phyloP scores from a whole-genome alignment of 64 coral and sea anemone species.

The Montipora efflorescens region DNA sequence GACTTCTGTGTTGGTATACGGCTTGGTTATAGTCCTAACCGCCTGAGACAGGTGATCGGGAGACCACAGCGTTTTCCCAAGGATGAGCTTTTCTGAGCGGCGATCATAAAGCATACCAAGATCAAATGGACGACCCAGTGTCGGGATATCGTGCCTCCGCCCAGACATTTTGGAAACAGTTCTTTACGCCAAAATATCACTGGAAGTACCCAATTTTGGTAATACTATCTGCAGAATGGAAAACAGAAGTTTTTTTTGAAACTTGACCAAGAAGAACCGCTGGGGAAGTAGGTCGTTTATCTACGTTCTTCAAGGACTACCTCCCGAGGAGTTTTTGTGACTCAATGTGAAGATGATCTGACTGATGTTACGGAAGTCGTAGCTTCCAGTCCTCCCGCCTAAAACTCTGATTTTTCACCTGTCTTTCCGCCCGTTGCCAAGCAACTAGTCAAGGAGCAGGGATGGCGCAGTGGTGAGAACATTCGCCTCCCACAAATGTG shows the following conservation, averaged over 20 bases:
- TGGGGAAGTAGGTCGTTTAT: too few species aligned
- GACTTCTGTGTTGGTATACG: constrained; percentile 31
- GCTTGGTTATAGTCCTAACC: background rate
- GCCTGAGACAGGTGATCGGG: constrained; percentile 18
- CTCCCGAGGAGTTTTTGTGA: too few species aligned
- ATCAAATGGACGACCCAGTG: constrained; percentile 63
- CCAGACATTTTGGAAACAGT: background rate
- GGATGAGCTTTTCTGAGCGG: constrained; percentile 45
- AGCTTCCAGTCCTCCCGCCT: too few species aligned
- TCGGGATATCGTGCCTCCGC: constrained; percentile 12
- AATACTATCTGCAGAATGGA: background rate
- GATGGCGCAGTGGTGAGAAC: too few species aligned
- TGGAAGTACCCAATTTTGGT: background rate
- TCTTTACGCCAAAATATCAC: background rate
- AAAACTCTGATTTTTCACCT: too few species aligned
- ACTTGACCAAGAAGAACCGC: too few species aligned
- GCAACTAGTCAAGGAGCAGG: too few species aligned
- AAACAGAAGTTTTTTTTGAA: background rate
- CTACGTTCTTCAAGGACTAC: too few species aligned
- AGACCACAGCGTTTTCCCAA: constrained; percentile 54
- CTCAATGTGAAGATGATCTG: too few species aligned
- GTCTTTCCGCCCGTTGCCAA: too few species aligned
- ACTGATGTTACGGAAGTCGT: too few species aligned
- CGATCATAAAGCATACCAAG: constrained; percentile 78
- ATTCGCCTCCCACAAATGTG: too few species aligned